Base-by-base conservation (phyloP, 2,113 vertebrate genomes). In the Pandion haliaetus region DNA sequence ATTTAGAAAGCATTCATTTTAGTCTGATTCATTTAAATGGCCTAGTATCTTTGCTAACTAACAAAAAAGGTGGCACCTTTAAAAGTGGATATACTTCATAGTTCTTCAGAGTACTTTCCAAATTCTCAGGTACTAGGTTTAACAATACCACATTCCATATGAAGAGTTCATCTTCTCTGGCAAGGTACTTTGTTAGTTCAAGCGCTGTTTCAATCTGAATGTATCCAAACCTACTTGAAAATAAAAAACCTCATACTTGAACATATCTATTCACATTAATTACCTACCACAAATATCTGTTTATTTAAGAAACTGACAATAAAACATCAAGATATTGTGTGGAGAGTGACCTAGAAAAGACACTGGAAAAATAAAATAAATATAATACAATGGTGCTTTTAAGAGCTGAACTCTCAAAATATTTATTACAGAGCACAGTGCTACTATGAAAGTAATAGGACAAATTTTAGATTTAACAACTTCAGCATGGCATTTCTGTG, bases 121-220 rank as follows among this genome's bases (percentile, higher is more conserved):
- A 83, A 63, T 95, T 66, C 13, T 76, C 77, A 5, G 91, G 92
- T 61, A 97, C 14, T 74, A 98, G 81, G 55, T 97, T 93, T 86
- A 44, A 29, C 88, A 99, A 77, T 76, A 97, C 98, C 50, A 65
- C 19, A 72, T 94, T 73, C 98, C 98, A 99, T 65, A 98, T 87
- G 50, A 97, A 81, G 55, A 97, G 95, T 82, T 98, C 98, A 90
- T 98, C 97, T 94, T 99, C 98, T 95, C 94, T 96, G 59, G 97
- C 97, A 94, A 99, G 98, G 81, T 99, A 98, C 76, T 98, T 98
- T 4, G 98, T 98, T 93, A 98, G 96, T 82, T 98, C 98, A 62
- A 98, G 97, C 5, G 98, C 97, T 89, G 93, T 97, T 96, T 98
- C 98, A 96, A 98, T 97, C 32, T 98, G 94, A 89, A 93, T 82